Conservation (phyloP, 1,140 invertebrate genomes). For the Penaeus indicus region DNA sequence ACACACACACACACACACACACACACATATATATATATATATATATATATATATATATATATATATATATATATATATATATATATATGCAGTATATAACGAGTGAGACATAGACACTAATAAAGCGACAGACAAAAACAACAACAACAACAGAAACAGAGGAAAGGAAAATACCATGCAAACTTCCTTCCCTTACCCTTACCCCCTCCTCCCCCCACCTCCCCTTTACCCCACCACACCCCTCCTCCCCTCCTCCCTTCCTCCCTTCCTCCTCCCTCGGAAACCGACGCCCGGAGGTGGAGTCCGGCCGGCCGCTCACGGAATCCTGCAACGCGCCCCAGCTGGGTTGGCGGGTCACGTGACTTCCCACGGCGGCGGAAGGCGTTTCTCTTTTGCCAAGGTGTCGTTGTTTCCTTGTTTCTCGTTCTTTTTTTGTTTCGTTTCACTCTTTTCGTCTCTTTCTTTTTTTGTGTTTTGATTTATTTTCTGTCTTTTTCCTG, state of each 20-base stretch:
- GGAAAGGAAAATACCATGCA: too few species aligned
- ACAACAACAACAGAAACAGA: neutral
- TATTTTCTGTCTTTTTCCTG: neutral
- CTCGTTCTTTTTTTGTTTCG: neutral
- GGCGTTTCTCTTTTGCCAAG: too few species aligned
- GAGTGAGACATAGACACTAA: neutral
- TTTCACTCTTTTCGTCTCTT: neutral
- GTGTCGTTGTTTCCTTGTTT: neutral
- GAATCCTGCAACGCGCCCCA: too few species aligned
- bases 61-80: neutral
- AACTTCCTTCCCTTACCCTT: too few species aligned
- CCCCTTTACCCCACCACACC: too few species aligned
- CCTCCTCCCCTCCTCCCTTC: too few species aligned
- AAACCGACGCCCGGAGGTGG: too few species aligned
- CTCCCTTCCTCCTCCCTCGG: too few species aligned
- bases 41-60: neutral
- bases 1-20: neutral
- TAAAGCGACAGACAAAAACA: neutral
- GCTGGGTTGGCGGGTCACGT: too few species aligned
- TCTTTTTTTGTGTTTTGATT: neutral
- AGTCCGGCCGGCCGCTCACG: too few species aligned
- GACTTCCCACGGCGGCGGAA: too few species aligned
- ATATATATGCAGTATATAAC: neutral
- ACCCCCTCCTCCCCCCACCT: too few species aligned
- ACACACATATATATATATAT: constrained; percentile 1